phyloP scores from a whole-genome alignment of 2,113 vertebrate species.

The Azemiops feae region DNA sequence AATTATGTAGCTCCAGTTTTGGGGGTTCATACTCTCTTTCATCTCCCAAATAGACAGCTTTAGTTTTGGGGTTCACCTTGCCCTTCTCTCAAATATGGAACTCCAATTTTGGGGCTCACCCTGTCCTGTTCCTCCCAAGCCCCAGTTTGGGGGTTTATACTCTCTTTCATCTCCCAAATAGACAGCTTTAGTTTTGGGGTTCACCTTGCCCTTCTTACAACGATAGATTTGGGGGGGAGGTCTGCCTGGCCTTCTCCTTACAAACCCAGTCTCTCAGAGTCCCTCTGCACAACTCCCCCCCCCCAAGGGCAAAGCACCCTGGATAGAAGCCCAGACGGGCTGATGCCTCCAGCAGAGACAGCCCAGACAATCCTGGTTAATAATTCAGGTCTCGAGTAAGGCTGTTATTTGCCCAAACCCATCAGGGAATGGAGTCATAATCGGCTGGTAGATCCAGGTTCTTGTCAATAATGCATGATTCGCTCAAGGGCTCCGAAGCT shows the following conservation, averaged over 20 bases:
- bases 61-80: background rate
- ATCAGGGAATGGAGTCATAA: background rate
- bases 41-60: no score
- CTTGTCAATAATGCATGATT: constrained; percentile 57
- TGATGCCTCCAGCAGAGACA: background rate
- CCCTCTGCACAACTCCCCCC: background rate
- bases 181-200: background rate
- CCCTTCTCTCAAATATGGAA: background rate
- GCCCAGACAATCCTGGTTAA: background rate
- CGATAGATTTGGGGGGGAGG: no score
- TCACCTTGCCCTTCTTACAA: background rate
- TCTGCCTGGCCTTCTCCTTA: background rate
- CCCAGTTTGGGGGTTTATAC: background rate
- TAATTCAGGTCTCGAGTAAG: background rate
- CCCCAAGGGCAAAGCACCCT: background rate
- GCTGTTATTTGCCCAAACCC: background rate
- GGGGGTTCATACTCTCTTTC: no score
- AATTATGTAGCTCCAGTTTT: no score
- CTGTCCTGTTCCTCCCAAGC: background rate
- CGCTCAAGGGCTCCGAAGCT: constrained; percentile 32
- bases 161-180: background rate
- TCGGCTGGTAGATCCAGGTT: background rate
- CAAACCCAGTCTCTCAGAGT: background rate
- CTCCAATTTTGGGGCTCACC: background rate
- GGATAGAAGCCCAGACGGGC: background rate